These are phyloP conservation scores for Leptinotarsa tumamoca DNA, from an alignment of 2,888 invertebrate species.

Conservation along the genomic window DNA sequence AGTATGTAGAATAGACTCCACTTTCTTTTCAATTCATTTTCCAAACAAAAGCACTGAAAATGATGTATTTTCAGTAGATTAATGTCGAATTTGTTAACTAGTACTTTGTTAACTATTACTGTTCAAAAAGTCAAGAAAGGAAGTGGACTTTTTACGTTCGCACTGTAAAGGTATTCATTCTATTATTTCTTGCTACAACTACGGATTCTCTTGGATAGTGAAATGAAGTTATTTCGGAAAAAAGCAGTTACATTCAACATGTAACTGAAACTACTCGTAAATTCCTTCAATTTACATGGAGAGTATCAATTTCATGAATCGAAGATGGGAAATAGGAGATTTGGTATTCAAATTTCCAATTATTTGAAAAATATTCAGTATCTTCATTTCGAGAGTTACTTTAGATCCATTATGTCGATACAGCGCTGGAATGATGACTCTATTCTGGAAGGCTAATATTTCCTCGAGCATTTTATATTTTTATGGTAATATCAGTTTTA, in stretches of 20 bases:
- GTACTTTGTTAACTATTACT: no score
- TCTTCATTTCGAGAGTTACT: background rate
- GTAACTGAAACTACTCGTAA: background rate
- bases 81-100: no score
- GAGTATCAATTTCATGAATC: background rate
- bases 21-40: no score
- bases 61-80: no score
- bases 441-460: background rate
- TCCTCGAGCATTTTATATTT: background rate
- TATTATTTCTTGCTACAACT: no score
- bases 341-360: slow-evolving; percentile 16
- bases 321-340: background rate
- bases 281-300: background rate
- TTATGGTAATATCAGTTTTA: no score
- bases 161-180: no score
- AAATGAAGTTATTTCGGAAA: background rate
- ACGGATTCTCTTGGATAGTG: no score
- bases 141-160: no score
- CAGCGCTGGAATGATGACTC: background rate
- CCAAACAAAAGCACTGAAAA: no score
- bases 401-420: background rate
- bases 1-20: no score
- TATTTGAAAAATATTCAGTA: background rate
- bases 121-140: no score
- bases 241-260: background rate